Evolutionary conservation across 1,140 invertebrate species (phyloP).

Genomic region (Calliopsis andreniformis): DNA sequence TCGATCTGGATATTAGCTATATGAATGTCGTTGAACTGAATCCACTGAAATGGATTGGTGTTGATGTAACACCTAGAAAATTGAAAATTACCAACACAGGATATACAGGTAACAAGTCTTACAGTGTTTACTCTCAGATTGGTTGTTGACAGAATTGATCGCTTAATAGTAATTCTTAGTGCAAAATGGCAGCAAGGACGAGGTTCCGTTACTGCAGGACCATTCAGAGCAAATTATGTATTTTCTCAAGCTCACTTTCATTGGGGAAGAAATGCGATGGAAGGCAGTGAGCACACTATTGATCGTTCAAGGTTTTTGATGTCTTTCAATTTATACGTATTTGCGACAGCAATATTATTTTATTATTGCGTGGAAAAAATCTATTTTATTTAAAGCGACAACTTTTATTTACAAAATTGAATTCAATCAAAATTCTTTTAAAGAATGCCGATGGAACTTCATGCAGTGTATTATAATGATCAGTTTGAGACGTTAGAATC

Average conservation of each 20-base stretch:
- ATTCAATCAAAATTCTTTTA: background rate
- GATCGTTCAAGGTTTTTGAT: constrained; percentile 82
- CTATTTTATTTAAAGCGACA: too few species aligned
- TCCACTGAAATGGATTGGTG: constrained; percentile 82
- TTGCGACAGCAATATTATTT: too few species aligned
- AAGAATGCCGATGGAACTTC: constrained; percentile 83
- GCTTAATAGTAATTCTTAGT: constrained; percentile 80
- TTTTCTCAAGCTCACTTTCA: constrained; percentile 91
- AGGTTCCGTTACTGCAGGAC: constrained; percentile 83
- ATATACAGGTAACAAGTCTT: constrained; percentile 79
- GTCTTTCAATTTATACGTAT: constrained; percentile 31
- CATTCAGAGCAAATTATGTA: constrained; percentile 84
- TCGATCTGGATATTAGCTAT: constrained; percentile 82
- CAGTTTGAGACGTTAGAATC: constrained; percentile 83
- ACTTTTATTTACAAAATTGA: too few species aligned
- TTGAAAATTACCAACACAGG: constrained; percentile 84
- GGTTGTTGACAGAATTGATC: too few species aligned
- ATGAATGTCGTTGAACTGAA: constrained; percentile 78
- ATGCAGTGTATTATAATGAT: constrained; percentile 82
- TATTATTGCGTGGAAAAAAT: too few species aligned
- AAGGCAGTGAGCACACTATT: constrained; percentile 90
- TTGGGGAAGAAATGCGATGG: constrained; percentile 87
- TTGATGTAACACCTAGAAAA: constrained; percentile 82
- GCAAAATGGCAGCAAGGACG: constrained; percentile 82
- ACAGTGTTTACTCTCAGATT: constrained; percentile 69